Evolutionary conservation across 2,888 invertebrate species (phyloP), one percentile per base, ranked within the genome.

Genomic region (Drosophila mercatorum): DNA sequence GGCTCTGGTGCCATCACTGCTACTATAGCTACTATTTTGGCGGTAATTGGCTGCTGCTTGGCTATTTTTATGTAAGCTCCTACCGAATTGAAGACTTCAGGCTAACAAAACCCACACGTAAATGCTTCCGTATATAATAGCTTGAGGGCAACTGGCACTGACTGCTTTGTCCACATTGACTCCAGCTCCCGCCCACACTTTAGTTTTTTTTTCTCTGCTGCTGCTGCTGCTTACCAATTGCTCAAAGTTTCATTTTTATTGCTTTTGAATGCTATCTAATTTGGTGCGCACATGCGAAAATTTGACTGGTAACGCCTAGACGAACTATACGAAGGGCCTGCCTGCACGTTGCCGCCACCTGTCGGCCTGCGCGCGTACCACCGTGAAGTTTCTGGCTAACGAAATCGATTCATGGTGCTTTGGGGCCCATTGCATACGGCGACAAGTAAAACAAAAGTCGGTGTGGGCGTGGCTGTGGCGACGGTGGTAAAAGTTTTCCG

Each of bases 211-310:
- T n/a, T 22, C 22, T 22, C 22, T 22, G 22, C 22, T 17, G 17
- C 17, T 17, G 28, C 12, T 8, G 7, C n/a, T 55, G 8, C n/a
- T 55, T 38, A 17, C 41, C 41, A 55, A 41, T 83, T 69, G 80
- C 58, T 64, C 17, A 72, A 78, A 85, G 68, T 81, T 82, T 66
- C 57, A 55, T 81, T 81, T 81, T 85, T 85, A 82, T 81, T 79
- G 83, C 81, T 75, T 85, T 72, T 63, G 76, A 82, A 75, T 85
- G 72, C 61, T 79, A 85, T 81, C 81, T 81, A 85, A 81, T 85
- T 81, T 85, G 75, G 70, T 31, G 80, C 62, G 86, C 85, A 81
- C 81, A 81, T 81, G 81, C 83, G 83, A 86, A 77, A 80, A 80
- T 86, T 83, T 81, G 78, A 74, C 81, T 83, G 78, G 81, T 60